Evolutionary conservation across 2,888 invertebrate species (phyloP).

Genomic region (Mystacides longicornis): DNA sequence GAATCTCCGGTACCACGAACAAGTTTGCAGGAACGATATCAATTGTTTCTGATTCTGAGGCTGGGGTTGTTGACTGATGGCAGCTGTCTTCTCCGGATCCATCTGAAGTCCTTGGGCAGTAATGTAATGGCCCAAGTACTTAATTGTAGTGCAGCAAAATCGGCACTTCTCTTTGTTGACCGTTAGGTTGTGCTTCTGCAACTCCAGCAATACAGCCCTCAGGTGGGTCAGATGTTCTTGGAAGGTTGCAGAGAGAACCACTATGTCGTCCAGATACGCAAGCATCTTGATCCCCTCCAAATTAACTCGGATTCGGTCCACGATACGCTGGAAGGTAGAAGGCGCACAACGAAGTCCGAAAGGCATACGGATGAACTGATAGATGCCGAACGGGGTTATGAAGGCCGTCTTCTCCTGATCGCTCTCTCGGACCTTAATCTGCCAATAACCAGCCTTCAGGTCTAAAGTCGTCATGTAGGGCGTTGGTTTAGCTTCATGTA

Average conservation of each 20-base stretch:
- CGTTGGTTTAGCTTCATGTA: no score
- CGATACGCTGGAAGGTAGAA: conserved; percentile 30
- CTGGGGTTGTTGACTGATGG: conserved; percentile 23
- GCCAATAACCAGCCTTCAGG: no score
- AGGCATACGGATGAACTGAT: conserved; percentile 31
- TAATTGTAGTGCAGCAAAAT: no score
- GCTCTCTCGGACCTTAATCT: conserved; percentile 28
- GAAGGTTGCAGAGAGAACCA: conserved; percentile 28
- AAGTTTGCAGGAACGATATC: no score
- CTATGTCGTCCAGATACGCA: conserved; percentile 30
- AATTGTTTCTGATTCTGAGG: conserved; percentile 27
- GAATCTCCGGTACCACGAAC: conserved; percentile 31
- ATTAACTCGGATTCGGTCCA: conserved; percentile 27
- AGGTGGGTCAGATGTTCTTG: conserved; percentile 22
- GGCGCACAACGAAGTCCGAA: conserved; percentile 32
- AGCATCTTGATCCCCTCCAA: conserved; percentile 10
- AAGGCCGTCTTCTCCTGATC: conserved; percentile 31
- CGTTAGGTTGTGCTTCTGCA: neutral
- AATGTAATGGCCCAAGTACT: no score
- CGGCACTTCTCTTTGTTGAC: neutral
- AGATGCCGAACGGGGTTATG: conserved; percentile 31
- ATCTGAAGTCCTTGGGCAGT: neutral
- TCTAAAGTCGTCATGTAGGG: no score
- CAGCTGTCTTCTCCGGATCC: no score
- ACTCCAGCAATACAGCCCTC: neutral